Evolutionary conservation across 2,888 invertebrate species (phyloP).

Genomic region (Lasioglossum leucozonium): DNA sequence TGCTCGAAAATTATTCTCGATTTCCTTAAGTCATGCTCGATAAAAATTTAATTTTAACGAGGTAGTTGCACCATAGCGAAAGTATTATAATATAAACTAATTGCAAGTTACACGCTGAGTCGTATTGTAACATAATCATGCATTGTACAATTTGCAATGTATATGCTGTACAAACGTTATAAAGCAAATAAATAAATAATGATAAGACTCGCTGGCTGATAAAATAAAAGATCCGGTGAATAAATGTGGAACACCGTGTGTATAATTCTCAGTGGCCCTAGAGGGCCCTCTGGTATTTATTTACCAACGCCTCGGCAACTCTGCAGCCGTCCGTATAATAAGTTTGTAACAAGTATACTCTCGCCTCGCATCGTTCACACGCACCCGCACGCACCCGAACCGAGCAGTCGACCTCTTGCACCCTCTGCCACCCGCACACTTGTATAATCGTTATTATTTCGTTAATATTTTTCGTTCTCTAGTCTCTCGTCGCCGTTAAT

Average conservation of each 20-base stretch:
- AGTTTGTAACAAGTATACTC: conserved; percentile 75
- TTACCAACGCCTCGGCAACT: conserved; percentile 76
- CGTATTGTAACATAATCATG: no score
- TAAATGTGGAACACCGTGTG: conserved; percentile 2
- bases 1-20: no score
- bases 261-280: conserved; percentile 61
- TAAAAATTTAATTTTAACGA: no score
- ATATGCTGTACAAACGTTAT: no score
- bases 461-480: conserved; percentile 34
- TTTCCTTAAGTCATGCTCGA: no score
- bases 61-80: no score
- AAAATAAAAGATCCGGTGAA: neutral
- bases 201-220: no score
- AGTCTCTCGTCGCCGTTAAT: conserved; percentile 32
- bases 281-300: conserved; percentile 70
- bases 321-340: conserved; percentile 74
- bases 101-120: no score
- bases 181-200: no score
- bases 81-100: no score
- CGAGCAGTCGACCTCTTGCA: conserved; percentile 39
- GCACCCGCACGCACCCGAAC: conserved; percentile 55
- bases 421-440: conserved; percentile 25
- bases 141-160: no score
- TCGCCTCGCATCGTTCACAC: conserved; percentile 47
- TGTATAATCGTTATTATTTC: conserved; percentile 23